These are phyloP conservation scores for Hormaphis cornu DNA, from an alignment of 1,140 invertebrate species.

Conservation along the genomic window DNA sequence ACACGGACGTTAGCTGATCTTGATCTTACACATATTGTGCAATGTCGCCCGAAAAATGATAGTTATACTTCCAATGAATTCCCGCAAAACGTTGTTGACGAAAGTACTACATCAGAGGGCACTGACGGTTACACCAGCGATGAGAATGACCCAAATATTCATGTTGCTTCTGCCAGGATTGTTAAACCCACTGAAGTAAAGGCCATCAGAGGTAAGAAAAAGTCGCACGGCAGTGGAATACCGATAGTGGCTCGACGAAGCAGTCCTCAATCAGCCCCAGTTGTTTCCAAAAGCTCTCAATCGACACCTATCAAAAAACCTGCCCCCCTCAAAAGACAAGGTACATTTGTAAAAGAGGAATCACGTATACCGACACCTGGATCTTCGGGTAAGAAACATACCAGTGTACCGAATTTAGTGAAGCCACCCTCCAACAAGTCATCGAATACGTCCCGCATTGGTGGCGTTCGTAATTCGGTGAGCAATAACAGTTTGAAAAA, in stretches of 20 bases:
- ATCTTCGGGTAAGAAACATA: constrained; percentile 38
- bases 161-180: not conserved
- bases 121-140: constrained; percentile 8
- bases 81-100: not conserved
- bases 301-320: constrained; percentile 29
- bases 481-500: constrained; percentile 48
- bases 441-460: constrained; percentile 29
- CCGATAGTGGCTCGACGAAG: constrained; percentile 31
- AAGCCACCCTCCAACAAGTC: constrained; percentile 36
- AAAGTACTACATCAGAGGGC: constrained; percentile 3
- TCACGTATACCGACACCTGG: constrained; percentile 32
- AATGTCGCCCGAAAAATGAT: not conserved
- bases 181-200: constrained; percentile 54
- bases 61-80: not conserved
- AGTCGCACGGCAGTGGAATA: constrained; percentile 40
- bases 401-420: constrained; percentile 38
- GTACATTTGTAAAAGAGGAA: constrained; percentile 39
- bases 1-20: constrained; percentile 48
- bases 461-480: constrained; percentile 35
- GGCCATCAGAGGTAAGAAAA: constrained; percentile 64
- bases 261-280: constrained; percentile 33
- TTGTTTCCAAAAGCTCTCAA: constrained; percentile 28
- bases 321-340: constrained; percentile 34
- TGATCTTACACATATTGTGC: constrained; percentile 30
- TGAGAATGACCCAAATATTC: not conserved